phyloP scores from a whole-genome alignment of 2,888 invertebrate genomes.

The Heliconius ismenius region DNA sequence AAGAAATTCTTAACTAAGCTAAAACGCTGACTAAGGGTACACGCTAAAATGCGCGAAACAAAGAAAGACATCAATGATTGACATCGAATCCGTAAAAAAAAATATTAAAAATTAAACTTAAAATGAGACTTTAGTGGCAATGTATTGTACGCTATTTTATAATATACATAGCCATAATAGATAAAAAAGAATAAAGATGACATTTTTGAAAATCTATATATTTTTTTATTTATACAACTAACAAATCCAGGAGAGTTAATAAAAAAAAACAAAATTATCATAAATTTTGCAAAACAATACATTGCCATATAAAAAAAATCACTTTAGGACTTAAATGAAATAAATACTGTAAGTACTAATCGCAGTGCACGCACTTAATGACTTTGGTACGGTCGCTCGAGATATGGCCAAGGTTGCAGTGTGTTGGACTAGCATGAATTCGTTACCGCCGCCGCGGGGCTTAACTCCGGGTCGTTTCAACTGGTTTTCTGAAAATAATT shows the following conservation, averaged over 20 bases:
- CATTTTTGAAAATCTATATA: background rate
- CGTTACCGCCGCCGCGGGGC: slow-evolving; percentile 57
- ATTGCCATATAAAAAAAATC: slow-evolving; percentile 14
- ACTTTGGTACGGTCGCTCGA: slow-evolving; percentile 74
- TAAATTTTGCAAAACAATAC: background rate
- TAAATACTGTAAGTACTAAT: slow-evolving; percentile 81
- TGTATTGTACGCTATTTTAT: background rate
- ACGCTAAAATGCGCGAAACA: slow-evolving; percentile 30
- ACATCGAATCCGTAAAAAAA: slow-evolving; percentile 49
- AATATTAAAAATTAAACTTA: slow-evolving; percentile 53
- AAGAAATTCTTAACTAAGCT: slow-evolving; percentile 12
- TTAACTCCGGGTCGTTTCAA: slow-evolving; percentile 32
- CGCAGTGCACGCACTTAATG: slow-evolving; percentile 47
- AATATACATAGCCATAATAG: background rate
- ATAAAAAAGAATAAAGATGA: background rate
- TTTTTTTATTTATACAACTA: background rate
- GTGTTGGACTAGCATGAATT: slow-evolving; percentile 80
- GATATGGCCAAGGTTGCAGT: slow-evolving; percentile 76
- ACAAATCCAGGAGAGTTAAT: no score
- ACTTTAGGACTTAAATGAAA: slow-evolving; percentile 65
- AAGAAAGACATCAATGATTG: slow-evolving; percentile 38
- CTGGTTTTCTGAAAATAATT: slow-evolving; percentile 31
- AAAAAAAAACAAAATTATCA: background rate
- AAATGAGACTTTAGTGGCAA: slow-evolving; percentile 9
- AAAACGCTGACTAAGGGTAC: slow-evolving; percentile 21